Evolutionary conservation across 2,888 invertebrate species (phyloP).

Genomic region (Aelia acuminata): DNA sequence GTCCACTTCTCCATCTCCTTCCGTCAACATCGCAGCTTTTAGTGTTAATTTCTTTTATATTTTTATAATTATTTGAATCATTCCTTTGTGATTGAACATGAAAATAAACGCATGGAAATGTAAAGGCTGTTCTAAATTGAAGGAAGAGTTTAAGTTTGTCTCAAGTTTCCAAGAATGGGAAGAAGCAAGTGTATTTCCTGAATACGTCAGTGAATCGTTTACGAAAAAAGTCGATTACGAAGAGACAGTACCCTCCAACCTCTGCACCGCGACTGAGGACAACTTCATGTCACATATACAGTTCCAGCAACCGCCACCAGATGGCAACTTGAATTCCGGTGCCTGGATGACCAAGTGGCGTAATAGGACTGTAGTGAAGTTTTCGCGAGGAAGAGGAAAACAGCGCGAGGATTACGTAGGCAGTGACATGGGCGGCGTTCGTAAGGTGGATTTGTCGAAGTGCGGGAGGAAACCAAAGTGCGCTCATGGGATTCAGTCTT

Average conservation of each 20-base stretch:
- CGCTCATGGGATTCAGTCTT: not conserved
- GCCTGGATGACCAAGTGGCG: conserved; percentile 30
- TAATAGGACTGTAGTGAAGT: conserved; percentile 21
- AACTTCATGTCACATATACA: not conserved
- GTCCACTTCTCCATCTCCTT: not conserved
- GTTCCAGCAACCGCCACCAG: conserved; percentile 19
- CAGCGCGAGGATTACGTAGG: not conserved
- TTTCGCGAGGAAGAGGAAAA: not conserved
- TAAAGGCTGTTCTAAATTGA: not conserved
- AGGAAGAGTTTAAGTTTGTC: not conserved
- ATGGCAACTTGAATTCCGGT: not conserved
- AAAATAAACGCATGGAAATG: not conserved
- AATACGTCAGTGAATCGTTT: not conserved
- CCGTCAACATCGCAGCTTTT: not conserved
- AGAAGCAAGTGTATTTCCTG: not conserved
- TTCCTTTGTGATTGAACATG: not conserved
- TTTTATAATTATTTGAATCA: not conserved
- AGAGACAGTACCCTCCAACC: not conserved
- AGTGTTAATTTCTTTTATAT: not conserved
- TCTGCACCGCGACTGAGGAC: not conserved
- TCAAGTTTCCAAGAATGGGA: not conserved
- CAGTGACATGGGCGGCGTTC: not conserved
- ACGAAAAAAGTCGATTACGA: not conserved
- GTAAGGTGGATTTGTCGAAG: not conserved
- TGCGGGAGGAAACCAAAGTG: not conserved